A percentile compares a stretch with the other conserved stretches of the same genome.
Conservation (phyloP, 2,888 invertebrate species). For the Ypsolopha scabrella region DNA sequence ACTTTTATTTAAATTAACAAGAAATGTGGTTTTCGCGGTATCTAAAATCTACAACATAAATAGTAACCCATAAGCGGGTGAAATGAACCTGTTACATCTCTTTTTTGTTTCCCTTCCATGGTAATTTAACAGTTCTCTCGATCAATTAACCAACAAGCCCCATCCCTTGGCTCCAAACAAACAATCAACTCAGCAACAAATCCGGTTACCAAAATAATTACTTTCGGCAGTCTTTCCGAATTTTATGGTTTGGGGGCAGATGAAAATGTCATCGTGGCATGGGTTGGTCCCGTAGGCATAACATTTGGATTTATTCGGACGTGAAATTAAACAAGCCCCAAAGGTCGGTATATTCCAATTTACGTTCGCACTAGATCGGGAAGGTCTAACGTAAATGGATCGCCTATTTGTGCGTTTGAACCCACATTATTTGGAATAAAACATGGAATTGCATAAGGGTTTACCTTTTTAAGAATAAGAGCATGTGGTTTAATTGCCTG, state of each 20-base stretch:
- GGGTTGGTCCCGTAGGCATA: conserved; percentile 15
- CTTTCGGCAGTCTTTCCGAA: not conserved
- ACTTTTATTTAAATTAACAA: no score
- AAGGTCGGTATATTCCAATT: conserved; percentile 57
- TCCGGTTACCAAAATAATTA: conserved; percentile 1
- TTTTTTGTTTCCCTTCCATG: no score
- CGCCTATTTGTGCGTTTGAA: not conserved
- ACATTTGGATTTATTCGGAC: conserved; percentile 67
- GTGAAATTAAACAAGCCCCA: conserved; percentile 66
- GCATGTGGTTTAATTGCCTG: no score
- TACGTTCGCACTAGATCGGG: conserved; percentile 64
- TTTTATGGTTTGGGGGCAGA: not conserved
- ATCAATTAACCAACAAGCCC: no score
- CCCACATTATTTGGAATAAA: not conserved
- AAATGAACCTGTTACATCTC: no score
- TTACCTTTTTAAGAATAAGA: no score
- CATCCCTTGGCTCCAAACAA: not conserved
- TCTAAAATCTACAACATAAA: no score
- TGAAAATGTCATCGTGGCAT: no score
- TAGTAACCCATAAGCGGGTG: no score
- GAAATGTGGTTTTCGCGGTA: no score
- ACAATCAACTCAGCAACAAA: not conserved
- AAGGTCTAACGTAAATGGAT: conserved; percentile 22
- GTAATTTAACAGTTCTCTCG: no score
- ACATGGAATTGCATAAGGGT: not conserved